Base-by-base conservation (phyloP, 2,888 invertebrate species). In the Cheilosia pagana region DNA sequence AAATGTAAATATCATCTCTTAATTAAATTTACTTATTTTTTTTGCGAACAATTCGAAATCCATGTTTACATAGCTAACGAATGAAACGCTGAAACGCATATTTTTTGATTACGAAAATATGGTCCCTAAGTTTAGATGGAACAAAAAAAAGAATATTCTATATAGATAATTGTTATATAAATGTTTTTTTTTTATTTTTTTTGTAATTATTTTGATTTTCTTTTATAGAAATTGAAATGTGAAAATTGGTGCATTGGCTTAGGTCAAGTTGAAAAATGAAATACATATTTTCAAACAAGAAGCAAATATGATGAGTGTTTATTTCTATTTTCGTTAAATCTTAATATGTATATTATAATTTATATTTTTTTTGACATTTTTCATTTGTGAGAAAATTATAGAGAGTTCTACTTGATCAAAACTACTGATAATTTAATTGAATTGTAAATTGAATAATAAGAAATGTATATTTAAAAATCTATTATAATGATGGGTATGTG, bases 401-500 rank as follows among this genome's bases (percentile, higher is more conserved):
- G 55, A 82, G 68, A 63, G 14, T 25, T 14, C 72, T 75, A 79
- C 59, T 70, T 48, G 68, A 57, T 45, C 23, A 41, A 19, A 53
- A 60, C 67, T 72, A 65, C 59, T 52, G 16, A 31, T 62, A 16
- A 31, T 41, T 23, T 68, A 53, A 68, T 59, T 55, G 52, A 60
- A 77, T 25, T 55, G 21, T 70, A 57, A 62, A 16, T 48, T 62
- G 35, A 70, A 62, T 78, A 71, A 48, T 60, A 75, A 70, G 31
- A 74, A 63, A 63, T 79, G 19, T 78, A 28, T 31, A 19, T 55
- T 55, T 50, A 4, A 23, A 62, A 79, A 65, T 76, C 41, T 81
- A 71, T 81, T 45, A 70, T 76, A 81, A 85, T 81, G 85, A 85
- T 85, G 85, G 85, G 85, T 85, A 85, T 85, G 85, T 85, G 85